Base-by-base conservation (phyloP, 2,113 vertebrate genomes). In the Tachysurus vachellii region DNA sequence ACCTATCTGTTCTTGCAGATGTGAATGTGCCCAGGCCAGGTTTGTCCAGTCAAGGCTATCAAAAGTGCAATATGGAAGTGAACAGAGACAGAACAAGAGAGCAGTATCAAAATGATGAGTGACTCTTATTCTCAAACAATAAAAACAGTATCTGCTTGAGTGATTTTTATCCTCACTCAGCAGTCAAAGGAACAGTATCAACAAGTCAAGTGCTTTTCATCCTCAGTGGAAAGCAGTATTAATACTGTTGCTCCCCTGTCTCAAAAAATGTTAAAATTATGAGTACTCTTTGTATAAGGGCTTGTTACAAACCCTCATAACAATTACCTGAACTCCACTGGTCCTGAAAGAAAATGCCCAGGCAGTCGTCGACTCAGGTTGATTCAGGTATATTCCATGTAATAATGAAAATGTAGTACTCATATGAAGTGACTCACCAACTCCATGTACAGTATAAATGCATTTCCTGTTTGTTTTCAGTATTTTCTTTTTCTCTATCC, bases 21-120 rank as follows among this genome's bases (percentile, higher is more conserved):
- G 36, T 23, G 36, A 73, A 4, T 11, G 70, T 44, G 17, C 36
- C 36, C 70, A 71, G 31, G 66, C 28, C 28, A 36, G 28, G 6
- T 71, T 16, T 42, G 68, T 19, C 31, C 66, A 70, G 68, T 70
- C 14, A 70, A 70, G 31, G 68, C 17, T 21, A 42, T 71, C 17
- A 68, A 71, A 71, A 71, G 68, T 71, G 70, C 36, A 73, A 21
- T 73, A 17, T 44, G 36, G 36, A 73, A 73, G 36, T 73, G 70
- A 73, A 73, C 4, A 50, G 47, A 50, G 47, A 50, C 47, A 50
- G 47, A 66, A 3, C 64, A 13, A 36, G 0, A 14, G n/a, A 28
- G 64, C 64, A 36, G 28, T 6, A 70, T 70, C 28, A 31, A 5
- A 70, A 70, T 17, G 28, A 7, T 36, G 66, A 70, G 13, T 70